phyloP scores from a whole-genome alignment of 2,888 invertebrate genomes.

The Formica aserva region DNA sequence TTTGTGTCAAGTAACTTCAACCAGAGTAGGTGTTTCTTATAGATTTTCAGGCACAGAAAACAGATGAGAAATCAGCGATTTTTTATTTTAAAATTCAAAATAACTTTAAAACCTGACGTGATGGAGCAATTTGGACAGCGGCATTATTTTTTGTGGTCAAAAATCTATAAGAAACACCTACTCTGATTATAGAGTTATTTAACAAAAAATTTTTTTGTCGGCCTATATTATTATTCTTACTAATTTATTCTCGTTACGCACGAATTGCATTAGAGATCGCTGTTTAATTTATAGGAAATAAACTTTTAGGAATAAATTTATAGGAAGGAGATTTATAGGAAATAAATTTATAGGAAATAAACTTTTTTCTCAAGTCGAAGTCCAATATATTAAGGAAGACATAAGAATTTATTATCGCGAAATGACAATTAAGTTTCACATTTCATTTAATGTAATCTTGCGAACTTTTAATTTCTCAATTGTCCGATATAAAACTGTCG shows the following conservation, averaged over 20 bases:
- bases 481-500: conserved; percentile 65
- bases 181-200: too few species aligned
- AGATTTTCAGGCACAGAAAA: too few species aligned
- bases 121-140: too few species aligned
- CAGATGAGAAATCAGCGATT: too few species aligned
- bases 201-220: too few species aligned
- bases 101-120: too few species aligned
- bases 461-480: conserved; percentile 67
- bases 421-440: conserved; percentile 33
- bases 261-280: conserved; percentile 1
- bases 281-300: not conserved
- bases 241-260: not conserved
- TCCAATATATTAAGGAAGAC: not conserved
- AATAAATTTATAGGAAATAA: conserved; percentile 2
- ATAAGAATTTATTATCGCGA: conserved; percentile 23
- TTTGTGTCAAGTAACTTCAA: too few species aligned
- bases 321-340: not conserved
- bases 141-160: too few species aligned
- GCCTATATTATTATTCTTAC: not conserved
- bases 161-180: too few species aligned
- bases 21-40: too few species aligned
- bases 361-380: not conserved
- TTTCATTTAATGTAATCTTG: conserved; percentile 63
- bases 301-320: not conserved
- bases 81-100: too few species aligned